Evolutionary conservation across 1,140 invertebrate genomes (phyloP).

Genomic region (Drosophila eugracilis): DNA sequence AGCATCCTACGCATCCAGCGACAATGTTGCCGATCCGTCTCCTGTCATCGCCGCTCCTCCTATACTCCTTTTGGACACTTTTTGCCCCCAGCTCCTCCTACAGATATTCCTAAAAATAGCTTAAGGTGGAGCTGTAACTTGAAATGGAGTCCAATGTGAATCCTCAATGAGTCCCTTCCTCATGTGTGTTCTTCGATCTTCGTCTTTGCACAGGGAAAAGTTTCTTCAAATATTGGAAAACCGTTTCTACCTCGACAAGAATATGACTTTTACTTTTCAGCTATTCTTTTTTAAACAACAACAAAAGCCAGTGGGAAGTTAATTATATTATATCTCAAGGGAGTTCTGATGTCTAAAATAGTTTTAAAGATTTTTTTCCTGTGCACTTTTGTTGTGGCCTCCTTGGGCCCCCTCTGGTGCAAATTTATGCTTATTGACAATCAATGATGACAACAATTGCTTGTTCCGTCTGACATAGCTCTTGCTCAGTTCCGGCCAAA

Average conservation of each 20-base stretch:
- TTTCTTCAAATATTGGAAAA: too few relatives aligned
- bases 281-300: too few relatives aligned
- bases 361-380: not conserved
- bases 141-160: conserved; percentile 12
- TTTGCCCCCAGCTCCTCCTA: conserved; percentile 4
- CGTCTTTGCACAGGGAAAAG: not conserved
- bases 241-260: too few relatives aligned
- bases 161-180: conserved; percentile 14
- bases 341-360: not conserved
- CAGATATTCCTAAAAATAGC: conserved; percentile 38
- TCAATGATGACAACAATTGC: conserved; percentile 85
- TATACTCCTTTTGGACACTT: not conserved
- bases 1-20: conserved; percentile 32
- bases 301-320: too few relatives aligned
- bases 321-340: too few relatives aligned
- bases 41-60: conserved; percentile 21
- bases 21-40: conserved; percentile 41
- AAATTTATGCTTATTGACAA: conserved; percentile 85
- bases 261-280: too few relatives aligned
- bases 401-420: conserved; percentile 70
- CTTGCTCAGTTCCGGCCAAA: conserved; percentile 49
- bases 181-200: conserved; percentile 5
- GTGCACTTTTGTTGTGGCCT: not conserved
- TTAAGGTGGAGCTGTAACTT: conserved; percentile 6
- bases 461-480: conserved; percentile 72